phyloP scores from a whole-genome alignment of 2,888 invertebrate genomes.

The Drosophila merina region DNA sequence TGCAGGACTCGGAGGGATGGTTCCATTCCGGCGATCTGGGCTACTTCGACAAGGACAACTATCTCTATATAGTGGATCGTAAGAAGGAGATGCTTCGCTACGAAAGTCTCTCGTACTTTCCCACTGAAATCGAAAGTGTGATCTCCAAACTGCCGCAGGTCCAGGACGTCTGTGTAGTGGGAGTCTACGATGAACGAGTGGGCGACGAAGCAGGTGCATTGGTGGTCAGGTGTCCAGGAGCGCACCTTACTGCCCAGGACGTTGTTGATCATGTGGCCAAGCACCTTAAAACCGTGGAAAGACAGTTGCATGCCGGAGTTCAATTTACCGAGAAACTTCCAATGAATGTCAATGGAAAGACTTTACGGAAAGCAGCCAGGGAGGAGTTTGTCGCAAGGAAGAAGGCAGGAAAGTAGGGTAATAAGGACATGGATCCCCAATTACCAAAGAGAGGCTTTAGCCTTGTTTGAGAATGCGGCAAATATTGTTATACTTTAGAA shows the following conservation, averaged over 20 bases:
- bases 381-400: slow-evolving; percentile 45
- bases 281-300: slow-evolving; percentile 52
- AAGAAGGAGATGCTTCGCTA: slow-evolving; percentile 81
- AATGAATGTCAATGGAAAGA: slow-evolving; percentile 73
- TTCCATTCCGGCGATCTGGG: slow-evolving; percentile 82
- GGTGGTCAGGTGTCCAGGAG: slow-evolving; percentile 53
- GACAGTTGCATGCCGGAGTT: slow-evolving; percentile 74
- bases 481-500: no score
- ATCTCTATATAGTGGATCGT: slow-evolving; percentile 75
- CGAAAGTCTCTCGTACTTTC: slow-evolving; percentile 72
- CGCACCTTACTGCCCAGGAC: slow-evolving; percentile 50
- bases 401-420: neutral
- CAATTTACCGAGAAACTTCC: slow-evolving; percentile 72
- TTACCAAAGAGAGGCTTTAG: neutral
- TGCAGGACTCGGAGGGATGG: slow-evolving; percentile 75
- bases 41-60: slow-evolving; percentile 77
- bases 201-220: slow-evolving; percentile 77
- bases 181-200: slow-evolving; percentile 65
- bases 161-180: slow-evolving; percentile 74
- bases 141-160: slow-evolving; percentile 69
- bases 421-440: neutral
- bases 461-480: neutral
- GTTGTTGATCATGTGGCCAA: slow-evolving; percentile 62
- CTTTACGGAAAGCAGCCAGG: slow-evolving; percentile 55
- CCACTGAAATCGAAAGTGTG: slow-evolving; percentile 77